Evolutionary conservation across 2,888 invertebrate species (phyloP).

Genomic region (Polydrusus tereticollis): DNA sequence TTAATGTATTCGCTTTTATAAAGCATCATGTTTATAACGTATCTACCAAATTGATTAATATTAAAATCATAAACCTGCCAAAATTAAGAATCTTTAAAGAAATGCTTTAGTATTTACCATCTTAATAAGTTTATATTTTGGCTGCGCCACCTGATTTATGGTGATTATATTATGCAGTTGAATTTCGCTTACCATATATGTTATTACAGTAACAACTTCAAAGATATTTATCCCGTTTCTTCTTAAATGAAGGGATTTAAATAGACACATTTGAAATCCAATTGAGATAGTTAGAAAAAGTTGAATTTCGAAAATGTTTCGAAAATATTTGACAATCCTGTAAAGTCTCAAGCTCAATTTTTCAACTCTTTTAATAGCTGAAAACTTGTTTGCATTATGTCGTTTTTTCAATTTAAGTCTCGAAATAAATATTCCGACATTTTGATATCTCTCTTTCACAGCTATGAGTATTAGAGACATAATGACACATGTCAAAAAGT

Average conservation of each 20-base stretch:
- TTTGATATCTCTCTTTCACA: not conserved
- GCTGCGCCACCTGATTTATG: too few relatives aligned
- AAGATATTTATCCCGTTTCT: not conserved
- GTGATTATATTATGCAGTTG: too few relatives aligned
- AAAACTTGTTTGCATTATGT: not conserved
- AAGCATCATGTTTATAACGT: too few relatives aligned
- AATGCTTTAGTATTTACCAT: too few relatives aligned
- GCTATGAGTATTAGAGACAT: not conserved
- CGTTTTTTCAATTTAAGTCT: not conserved
- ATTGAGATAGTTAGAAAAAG: not conserved
- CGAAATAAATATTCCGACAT: not conserved
- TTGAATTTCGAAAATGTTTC: not conserved
- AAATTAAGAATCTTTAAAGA: too few relatives aligned
- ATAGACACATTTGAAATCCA: not conserved
- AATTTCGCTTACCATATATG: not conserved
- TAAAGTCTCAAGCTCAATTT: not conserved
- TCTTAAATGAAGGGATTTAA: not conserved
- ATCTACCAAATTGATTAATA: too few relatives aligned
- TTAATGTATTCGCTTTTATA: too few relatives aligned
- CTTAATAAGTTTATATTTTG: too few relatives aligned
- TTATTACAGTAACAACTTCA: not conserved
- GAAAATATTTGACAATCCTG: not conserved
- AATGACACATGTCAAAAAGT: not conserved
- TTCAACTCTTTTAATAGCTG: not conserved
- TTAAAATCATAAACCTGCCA: too few relatives aligned